phyloP scores from a whole-genome alignment of 1,140 invertebrate genomes.

The Marisa cornuarietis region DNA sequence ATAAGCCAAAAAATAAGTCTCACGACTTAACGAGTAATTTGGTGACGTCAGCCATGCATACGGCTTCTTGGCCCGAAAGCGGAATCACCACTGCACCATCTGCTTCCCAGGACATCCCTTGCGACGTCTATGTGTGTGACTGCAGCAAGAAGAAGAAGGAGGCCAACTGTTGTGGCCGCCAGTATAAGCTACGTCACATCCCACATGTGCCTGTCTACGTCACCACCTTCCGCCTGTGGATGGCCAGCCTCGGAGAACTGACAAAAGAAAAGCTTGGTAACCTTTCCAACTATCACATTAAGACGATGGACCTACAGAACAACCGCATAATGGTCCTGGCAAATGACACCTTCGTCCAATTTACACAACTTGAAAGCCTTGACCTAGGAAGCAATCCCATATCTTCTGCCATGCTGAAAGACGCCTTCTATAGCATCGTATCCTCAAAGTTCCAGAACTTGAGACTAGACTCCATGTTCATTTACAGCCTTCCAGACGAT shows the following conservation, averaged over 20 bases:
- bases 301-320: background rate
- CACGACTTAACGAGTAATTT: too few relatives aligned
- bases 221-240: background rate
- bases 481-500: background rate
- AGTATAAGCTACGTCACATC: constrained; percentile 6
- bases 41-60: too few relatives aligned
- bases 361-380: background rate
- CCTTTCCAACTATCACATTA: background rate
- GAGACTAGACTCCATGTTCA: background rate
- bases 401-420: background rate
- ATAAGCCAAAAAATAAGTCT: too few relatives aligned
- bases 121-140: background rate
- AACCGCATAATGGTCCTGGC: background rate
- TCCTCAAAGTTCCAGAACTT: background rate
- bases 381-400: background rate
- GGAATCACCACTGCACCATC: background rate
- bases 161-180: background rate
- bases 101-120: background rate
- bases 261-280: background rate
- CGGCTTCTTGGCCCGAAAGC: background rate
- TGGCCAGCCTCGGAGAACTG: background rate
- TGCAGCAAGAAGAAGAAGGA: background rate
- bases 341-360: background rate
- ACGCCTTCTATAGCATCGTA: background rate
- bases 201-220: background rate